Conservation (phyloP, 2,113 vertebrate species). For the Cinclus cinclus region DNA sequence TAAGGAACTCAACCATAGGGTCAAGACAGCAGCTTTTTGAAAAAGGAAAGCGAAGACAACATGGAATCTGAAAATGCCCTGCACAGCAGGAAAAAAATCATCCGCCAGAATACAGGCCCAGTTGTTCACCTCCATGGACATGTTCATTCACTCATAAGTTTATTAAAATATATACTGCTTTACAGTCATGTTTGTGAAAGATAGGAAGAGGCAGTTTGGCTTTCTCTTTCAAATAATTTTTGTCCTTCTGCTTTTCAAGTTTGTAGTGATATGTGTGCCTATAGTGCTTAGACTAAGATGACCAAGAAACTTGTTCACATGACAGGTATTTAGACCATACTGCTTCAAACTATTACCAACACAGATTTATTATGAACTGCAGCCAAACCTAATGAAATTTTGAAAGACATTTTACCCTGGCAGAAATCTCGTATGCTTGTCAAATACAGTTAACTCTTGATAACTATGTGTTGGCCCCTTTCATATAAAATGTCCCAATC, state of each 20-base stretch:
- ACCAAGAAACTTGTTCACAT: neutral
- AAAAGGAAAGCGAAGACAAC: neutral
- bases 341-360: neutral
- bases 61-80: neutral
- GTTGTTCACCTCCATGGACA: neutral
- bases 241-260: neutral
- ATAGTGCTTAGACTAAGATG: neutral
- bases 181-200: neutral
- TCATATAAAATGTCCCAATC: neutral
- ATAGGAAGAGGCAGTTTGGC: neutral
- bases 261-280: neutral
- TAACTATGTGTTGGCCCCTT: neutral
- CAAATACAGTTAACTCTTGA: neutral
- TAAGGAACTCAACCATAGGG: neutral
- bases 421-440: neutral
- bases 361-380: neutral
- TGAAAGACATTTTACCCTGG: neutral
- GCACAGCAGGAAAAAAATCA: neutral
- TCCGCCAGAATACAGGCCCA: neutral
- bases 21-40: neutral
- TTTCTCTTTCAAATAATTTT: neutral
- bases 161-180: neutral
- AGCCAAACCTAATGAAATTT: neutral
- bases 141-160: neutral
- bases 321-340: neutral